Percentiles rank a stretch among this genome's conserved stretches.
Conservation (phyloP, 2,113 vertebrate genomes). For the Cavia aperea region DNA sequence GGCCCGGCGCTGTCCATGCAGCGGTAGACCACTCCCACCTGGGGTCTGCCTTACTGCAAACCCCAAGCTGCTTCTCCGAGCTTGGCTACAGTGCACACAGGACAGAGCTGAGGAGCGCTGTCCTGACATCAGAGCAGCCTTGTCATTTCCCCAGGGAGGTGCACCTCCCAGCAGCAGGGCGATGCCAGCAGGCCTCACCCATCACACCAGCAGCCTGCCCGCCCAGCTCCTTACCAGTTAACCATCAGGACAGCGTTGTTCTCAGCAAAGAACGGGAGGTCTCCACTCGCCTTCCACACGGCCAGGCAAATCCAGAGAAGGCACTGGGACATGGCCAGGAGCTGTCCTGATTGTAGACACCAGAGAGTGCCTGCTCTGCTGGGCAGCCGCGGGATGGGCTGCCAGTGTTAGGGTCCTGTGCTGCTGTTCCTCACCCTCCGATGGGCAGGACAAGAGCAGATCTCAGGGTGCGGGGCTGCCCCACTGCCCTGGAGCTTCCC, state of each 20-base stretch:
- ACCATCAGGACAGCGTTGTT: slow-evolving; percentile 92
- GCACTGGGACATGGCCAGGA: slow-evolving; percentile 70
- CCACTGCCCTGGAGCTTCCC: neutral
- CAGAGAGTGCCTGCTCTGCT: neutral
- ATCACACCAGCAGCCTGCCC: accelerated
- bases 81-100: too few species aligned
- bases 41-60: accelerated
- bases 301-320: slow-evolving; percentile 86
- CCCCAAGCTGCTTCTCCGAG: neutral
- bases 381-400: neutral
- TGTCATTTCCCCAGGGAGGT: neutral
- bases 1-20: neutral
- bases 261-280: slow-evolving; percentile 90
- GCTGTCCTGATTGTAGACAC: slow-evolving; percentile 15
- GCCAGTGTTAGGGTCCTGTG: neutral
- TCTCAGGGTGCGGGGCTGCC: neutral
- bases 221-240: slow-evolving; percentile 87
- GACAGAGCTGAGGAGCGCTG: neutral
- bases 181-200: accelerated
- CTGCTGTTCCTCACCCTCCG: slow-evolving; percentile 25
- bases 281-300: slow-evolving; percentile 81
- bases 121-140: neutral
- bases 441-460: neutral
- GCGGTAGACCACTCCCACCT: accelerated
- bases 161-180: neutral